phyloP scores from a whole-genome alignment of 64 coral and sea anemone genomes.

The Anthopleura sola region DNA sequence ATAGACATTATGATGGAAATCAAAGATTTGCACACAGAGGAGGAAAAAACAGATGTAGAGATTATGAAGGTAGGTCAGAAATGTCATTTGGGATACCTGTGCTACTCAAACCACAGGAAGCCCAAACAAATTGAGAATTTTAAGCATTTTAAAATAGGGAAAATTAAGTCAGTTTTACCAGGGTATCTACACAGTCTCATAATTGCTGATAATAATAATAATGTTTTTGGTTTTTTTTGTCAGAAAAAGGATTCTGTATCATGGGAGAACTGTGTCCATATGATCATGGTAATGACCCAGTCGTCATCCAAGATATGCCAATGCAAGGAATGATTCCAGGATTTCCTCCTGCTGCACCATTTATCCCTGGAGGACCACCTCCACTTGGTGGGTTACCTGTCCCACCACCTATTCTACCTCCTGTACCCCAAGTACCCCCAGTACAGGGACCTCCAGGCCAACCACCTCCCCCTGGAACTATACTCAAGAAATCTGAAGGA shows the following conservation, averaged over 20 bases:
- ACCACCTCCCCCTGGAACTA: constrained; percentile 67
- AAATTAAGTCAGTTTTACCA: neutral
- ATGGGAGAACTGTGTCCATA: constrained; percentile 89
- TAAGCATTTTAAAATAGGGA: neutral
- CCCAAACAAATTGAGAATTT: neutral
- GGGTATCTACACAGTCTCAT: neutral
- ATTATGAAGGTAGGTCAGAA: constrained; percentile 93
- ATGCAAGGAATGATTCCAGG: constrained; percentile 74
- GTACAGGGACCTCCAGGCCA: constrained; percentile 42
- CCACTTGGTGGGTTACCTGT: constrained; percentile 42
- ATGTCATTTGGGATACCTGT: neutral
- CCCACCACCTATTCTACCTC: neutral
- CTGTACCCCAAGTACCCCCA: constrained; percentile 51
- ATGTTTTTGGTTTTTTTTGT: too few species aligned
- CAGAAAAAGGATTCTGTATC: constrained; percentile 99
- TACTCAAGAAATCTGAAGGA: neutral
- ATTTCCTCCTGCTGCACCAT: constrained; percentile 52
- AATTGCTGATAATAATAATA: neutral
- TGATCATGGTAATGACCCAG: constrained; percentile 99
- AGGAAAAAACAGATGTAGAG: constrained; percentile 76
- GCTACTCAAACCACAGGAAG: neutral
- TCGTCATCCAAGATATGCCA: constrained; percentile 90
- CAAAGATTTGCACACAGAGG: constrained; percentile 38
- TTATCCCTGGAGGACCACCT: constrained; percentile 44
- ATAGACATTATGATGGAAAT: constrained; percentile 19